These are phyloP conservation scores for Synergus gifuensis DNA, from an alignment of 2,888 invertebrate species.

Conservation along the genomic window DNA sequence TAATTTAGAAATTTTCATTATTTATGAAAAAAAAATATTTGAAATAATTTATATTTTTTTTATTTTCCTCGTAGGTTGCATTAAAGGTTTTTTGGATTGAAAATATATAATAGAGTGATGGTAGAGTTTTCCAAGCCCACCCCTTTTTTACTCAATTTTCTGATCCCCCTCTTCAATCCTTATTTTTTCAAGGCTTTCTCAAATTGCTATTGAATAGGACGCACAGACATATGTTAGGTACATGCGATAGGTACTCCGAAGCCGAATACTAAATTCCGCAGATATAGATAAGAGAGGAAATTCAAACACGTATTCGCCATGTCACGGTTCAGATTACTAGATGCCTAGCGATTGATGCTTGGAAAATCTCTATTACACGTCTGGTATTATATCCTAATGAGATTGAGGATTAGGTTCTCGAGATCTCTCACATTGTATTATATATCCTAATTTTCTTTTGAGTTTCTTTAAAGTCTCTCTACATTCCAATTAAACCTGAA, in stretches of 20 bases:
- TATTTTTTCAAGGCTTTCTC: background rate
- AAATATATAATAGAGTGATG: background rate
- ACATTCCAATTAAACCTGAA: background rate
- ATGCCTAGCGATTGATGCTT: background rate
- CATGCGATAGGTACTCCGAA: background rate
- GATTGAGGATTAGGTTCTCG: background rate
- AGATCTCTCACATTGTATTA: background rate
- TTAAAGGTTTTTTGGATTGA: background rate
- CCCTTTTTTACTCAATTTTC: no score
- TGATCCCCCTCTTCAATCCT: no score
- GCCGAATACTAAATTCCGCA: slow-evolving; percentile 1
- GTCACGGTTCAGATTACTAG: background rate
- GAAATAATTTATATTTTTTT: no score
- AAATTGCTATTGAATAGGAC: background rate
- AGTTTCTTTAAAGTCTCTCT: background rate
- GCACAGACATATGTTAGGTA: background rate
- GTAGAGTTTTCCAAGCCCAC: no score
- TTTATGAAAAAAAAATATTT: no score
- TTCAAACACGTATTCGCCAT: background rate
- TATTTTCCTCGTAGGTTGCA: background rate
- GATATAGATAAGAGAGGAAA: background rate
- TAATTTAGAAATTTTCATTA: background rate
- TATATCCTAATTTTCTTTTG: background rate
- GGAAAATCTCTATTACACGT: background rate
- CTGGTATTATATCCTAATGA: background rate